Conservation (phyloP, 2,797 vertebrate species). For the Rallus crepitans region DNA sequence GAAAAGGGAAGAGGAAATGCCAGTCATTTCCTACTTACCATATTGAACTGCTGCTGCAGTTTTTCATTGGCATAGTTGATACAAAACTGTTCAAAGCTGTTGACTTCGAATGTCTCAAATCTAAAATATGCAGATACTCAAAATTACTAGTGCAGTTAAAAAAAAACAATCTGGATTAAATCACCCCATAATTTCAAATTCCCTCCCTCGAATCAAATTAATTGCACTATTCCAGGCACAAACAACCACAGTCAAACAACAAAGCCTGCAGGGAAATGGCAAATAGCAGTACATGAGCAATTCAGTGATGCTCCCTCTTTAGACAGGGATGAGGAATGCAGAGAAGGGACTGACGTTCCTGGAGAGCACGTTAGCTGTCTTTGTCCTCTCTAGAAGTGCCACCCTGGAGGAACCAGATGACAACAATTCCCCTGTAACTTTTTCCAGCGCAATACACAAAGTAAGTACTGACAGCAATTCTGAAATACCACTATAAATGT, state of each 20-base stretch:
- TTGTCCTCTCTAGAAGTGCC: background rate
- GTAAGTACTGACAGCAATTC: background rate
- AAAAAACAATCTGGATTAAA: background rate
- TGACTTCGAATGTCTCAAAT: conserved; percentile 99
- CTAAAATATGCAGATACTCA: conserved; percentile 76
- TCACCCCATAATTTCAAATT: background rate
- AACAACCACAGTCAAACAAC: background rate
- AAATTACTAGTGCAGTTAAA: conserved; percentile 3
- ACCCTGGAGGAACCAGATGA: background rate
- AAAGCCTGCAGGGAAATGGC: background rate
- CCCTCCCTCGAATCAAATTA: background rate
- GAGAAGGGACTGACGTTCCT: background rate
- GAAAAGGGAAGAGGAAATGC: conserved; percentile 57
- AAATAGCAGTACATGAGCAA: background rate
- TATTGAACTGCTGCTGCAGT: conserved; percentile 99
- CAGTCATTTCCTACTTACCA: conserved; percentile 87
- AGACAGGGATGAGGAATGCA: background rate
- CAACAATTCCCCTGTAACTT: background rate
- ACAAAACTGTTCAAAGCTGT: conserved; percentile 99
- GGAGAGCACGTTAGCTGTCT: background rate
- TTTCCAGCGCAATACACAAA: background rate
- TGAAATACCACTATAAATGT: background rate
- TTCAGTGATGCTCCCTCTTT: background rate
- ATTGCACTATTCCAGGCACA: background rate
- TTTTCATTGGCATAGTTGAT: conserved; percentile 99